Evolutionary conservation across 1,140 invertebrate genomes (phyloP).

Genomic region (Parasteatoda tepidariorum): DNA sequence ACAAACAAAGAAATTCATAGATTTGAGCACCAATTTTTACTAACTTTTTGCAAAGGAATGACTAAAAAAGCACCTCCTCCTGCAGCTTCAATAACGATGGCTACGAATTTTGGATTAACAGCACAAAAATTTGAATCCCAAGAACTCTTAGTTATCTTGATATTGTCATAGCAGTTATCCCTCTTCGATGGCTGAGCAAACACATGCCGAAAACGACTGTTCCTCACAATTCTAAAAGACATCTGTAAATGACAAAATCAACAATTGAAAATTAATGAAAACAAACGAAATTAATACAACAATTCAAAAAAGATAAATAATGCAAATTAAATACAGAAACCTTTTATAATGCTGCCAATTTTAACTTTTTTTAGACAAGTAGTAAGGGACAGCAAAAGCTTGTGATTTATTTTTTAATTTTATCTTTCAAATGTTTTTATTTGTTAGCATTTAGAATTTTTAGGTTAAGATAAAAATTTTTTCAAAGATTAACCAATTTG

Average conservation of each 20-base stretch:
- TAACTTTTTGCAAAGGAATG: conserved; percentile 94
- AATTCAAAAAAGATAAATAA: neutral
- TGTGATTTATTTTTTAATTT: too few relatives aligned
- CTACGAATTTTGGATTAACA: conserved; percentile 99
- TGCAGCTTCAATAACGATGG: conserved; percentile 97
- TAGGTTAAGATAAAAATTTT: too few relatives aligned
- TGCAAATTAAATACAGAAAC: neutral
- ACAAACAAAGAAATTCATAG: too few relatives aligned
- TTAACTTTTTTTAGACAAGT: too few relatives aligned
- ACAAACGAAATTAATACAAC: neutral
- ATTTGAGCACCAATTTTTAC: neutral
- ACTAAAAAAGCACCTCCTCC: conserved; percentile 99
- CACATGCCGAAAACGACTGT: conserved; percentile 98
- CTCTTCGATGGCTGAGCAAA: conserved; percentile 96
- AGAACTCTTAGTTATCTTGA: conserved; percentile 96
- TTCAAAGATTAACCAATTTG: too few relatives aligned
- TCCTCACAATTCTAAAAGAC: conserved; percentile 76
- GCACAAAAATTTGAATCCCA: conserved; percentile 99
- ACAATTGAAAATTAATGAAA: neutral
- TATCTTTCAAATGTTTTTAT: too few relatives aligned
- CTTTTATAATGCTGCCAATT: too few relatives aligned
- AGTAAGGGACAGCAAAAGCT: too few relatives aligned
- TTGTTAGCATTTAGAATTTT: too few relatives aligned
- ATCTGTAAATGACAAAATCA: conserved; percentile 41
- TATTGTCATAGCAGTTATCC: conserved; percentile 99